Evolutionary conservation across 2,797 vertebrate species (phyloP).

Genomic region (Anguilla marmorata): DNA sequence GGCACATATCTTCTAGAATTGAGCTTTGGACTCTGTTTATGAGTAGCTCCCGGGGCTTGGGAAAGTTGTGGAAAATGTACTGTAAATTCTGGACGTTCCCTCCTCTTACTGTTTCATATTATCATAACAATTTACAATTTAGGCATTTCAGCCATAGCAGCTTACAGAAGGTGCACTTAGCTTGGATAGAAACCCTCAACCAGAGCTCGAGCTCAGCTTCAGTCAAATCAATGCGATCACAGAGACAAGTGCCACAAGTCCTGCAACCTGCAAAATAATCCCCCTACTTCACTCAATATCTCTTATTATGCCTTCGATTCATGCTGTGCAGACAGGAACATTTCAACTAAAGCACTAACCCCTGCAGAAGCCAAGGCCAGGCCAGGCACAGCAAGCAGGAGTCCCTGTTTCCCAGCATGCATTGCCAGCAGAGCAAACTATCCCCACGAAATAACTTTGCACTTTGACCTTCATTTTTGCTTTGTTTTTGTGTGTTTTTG

Average conservation of each 20-base stretch:
- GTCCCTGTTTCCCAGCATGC: constrained; percentile 32
- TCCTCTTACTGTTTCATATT: background rate
- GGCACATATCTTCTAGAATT: background rate
- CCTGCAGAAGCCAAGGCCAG: background rate
- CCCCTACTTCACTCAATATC: constrained; percentile 24
- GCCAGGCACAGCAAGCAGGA: background rate
- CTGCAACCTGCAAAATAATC: constrained; percentile 30
- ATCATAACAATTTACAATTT: background rate
- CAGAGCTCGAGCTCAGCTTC: background rate
- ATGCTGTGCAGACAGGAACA: background rate
- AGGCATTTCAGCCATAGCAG: background rate
- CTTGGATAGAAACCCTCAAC: background rate
- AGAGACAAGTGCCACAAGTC: background rate
- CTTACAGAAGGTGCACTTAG: constrained; percentile 26
- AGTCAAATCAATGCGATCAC: background rate
- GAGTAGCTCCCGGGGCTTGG: background rate
- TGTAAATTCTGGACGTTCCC: background rate
- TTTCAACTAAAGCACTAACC: constrained; percentile 22
- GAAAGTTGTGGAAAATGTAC: background rate
- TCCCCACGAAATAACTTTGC: constrained; percentile 13
- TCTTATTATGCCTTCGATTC: constrained; percentile 10
- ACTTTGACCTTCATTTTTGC: constrained; percentile 17
- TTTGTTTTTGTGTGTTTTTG: constrained; percentile 26
- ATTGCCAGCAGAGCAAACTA: constrained; percentile 6
- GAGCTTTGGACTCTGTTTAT: background rate